Base-by-base conservation (phyloP, 1,140 invertebrate genomes). In the Leptinotarsa texana region DNA sequence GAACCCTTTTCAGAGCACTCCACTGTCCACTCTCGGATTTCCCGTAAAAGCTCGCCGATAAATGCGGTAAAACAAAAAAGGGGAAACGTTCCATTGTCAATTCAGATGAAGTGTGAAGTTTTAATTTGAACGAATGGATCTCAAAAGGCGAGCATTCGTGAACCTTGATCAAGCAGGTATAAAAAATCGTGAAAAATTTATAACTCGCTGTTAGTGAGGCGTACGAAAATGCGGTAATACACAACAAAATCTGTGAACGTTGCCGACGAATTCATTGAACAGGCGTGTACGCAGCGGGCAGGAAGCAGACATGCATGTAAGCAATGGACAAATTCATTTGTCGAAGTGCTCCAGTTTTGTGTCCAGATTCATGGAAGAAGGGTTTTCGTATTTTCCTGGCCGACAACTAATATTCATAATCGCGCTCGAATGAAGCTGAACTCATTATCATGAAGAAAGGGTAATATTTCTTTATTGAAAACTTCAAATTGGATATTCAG, bases 301-400 rank as follows among this genome's bases (percentile, higher is more conserved):
- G 63, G 69, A 70, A 72, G 69, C 70, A 68, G 61, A 75, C 74
- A 75, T 75, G 75, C 75, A 76, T 76, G 75, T 76, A 73, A 76
- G 72, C 75, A 76, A 72, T 69, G 63, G 24, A 68, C 73, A 76
- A 21, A 76, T 76, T 68, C 49, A 63, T 71, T 66, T 66, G 27
- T 66, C 22, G 11, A 24, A 21, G 63, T 66, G 27, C 22, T 66
- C 63, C 63, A 66, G 63, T 66, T 66, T 66, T 66, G 17, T 11
- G 27, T 66, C 63, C 63, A 66, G 21, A 22, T 66, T 21, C 63
- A 66, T 22, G 63, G 63, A 66, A 66, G 63, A 66, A 24, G 3
- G 63, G n/a, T 1, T 66, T 66, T 66, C 22, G 27, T 24, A 22
- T 66, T 66, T 66, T 13, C 22, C 27, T 33, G 33, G 21, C 15